Evolutionary conservation across 1,140 invertebrate species (phyloP), one percentile per base, ranked within the genome.

Genomic region (Sweltsa coloradensis): DNA sequence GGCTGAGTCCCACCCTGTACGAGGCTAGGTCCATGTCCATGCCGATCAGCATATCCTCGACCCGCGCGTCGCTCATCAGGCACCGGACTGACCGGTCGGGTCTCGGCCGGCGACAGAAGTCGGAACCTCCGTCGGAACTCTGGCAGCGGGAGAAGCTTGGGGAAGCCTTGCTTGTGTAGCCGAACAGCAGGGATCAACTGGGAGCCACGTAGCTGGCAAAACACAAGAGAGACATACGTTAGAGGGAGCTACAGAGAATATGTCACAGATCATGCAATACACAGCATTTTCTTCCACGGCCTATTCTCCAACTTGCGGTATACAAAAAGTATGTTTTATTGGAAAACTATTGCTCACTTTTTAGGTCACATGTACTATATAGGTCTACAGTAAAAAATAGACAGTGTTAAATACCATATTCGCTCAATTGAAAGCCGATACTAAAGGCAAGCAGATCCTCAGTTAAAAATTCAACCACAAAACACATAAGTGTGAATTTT

Each of bases 91-190:
- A 67, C 63, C 39, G 68, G 63, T 43, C 62, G 63, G 25, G 58
- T 57, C 34, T 73, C 71, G 11, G 63, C 61, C 34, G 72, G 70
- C 1, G 81, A 76, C 16, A 92, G 61, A 3, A 90, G 69, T 24
- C 79, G 73, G 64, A 92, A 93, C 52, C 84, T 77, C 51, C 90
- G 75, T 47, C 85, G 72, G 60, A 97, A 96, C 67, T 96, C 92
- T 23, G 77, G 72, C 39, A 93, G 78, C 34, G 80, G 82, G 73
- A 96, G 78, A 57, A 85, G 79, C 59, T 91, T 88, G 3, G 92
- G 92, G 66, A 89, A 96, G 26, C 92, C 91, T 68, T 92, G 85
- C 59, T 94, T 92, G 68, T 91, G 82, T 36, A 96, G 71, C 18
- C 92, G 74, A 9, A 93, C 79, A 14, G 88, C 83, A 55, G 94